A percentile compares a stretch with the other conserved stretches of the same genome.
Evolutionary conservation across 2,888 invertebrate species (phyloP).

Genomic region (Tineola bisselliella): DNA sequence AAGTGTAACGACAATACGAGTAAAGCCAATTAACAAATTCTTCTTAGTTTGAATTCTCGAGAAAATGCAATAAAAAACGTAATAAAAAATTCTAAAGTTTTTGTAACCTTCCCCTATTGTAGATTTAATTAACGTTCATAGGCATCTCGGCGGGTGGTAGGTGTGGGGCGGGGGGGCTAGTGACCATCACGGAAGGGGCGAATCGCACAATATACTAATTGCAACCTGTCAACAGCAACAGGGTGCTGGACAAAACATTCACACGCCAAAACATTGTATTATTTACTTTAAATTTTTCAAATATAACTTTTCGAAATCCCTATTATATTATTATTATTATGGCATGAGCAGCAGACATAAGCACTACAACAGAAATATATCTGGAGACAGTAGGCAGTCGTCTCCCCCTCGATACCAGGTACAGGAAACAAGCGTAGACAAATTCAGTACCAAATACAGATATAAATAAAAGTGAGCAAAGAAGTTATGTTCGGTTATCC

Average conservation of each 20-base stretch:
- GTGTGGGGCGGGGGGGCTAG: not conserved
- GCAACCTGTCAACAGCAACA: conserved; percentile 38
- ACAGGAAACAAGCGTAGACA: too few relatives aligned
- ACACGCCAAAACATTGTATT: not conserved
- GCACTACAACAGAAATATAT: too few relatives aligned
- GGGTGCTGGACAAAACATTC: not conserved
- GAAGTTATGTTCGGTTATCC: not conserved
- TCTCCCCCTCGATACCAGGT: too few relatives aligned
- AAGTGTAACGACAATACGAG: conserved; percentile 18
- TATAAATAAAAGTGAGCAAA: not conserved
- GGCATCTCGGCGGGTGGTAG: not conserved
- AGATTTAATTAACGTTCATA: conserved; percentile 48
- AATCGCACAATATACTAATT: conserved; percentile 29
- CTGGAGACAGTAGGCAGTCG: too few relatives aligned
- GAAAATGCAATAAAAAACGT: conserved; percentile 29
- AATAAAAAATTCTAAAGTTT: conserved; percentile 38
- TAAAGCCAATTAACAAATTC: not conserved
- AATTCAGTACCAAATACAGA: not conserved
- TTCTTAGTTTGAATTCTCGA: conserved; percentile 5
- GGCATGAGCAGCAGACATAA: too few relatives aligned
- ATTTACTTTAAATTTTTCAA: too few relatives aligned
- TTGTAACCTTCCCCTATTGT: conserved; percentile 29
- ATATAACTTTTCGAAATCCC: too few relatives aligned
- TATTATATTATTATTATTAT: too few relatives aligned
- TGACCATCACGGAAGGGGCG: not conserved